Percentiles rank a stretch among this genome's conserved stretches.
Evolutionary conservation across 1,140 invertebrate species (phyloP).

Genomic region (Asobara japonica): DNA sequence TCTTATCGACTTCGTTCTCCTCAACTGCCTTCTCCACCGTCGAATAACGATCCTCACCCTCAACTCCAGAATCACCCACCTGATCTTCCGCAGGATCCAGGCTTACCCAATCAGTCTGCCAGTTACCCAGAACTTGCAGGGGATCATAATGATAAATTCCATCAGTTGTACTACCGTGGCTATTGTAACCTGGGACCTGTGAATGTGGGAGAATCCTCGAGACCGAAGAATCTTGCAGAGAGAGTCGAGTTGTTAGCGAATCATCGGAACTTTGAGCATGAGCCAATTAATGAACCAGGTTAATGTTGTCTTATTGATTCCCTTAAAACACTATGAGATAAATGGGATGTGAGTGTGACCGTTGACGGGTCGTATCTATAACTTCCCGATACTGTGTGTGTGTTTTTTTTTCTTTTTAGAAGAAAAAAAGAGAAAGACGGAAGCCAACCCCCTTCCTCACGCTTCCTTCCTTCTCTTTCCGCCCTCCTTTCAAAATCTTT

Average conservation of each 20-base stretch:
- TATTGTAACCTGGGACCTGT: neutral
- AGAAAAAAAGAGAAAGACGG: too few relatives aligned
- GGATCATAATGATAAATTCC: neutral
- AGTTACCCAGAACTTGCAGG: neutral
- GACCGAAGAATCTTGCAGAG: conserved; percentile 56
- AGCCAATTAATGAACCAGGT: conserved; percentile 58
- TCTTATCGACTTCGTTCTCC: conserved; percentile 43
- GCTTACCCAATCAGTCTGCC: neutral
- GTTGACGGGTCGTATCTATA: too few relatives aligned
- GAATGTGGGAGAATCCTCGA: conserved; percentile 50
- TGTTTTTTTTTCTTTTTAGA: too few relatives aligned
- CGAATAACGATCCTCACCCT: neutral
- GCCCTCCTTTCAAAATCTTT: too few relatives aligned
- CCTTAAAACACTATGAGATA: neutral
- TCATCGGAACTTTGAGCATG: conserved; percentile 59
- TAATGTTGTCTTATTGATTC: neutral
- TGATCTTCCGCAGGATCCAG: neutral
- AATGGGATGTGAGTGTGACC: too few relatives aligned
- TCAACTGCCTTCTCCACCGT: neutral
- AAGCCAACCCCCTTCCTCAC: too few relatives aligned
- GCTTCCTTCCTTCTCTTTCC: too few relatives aligned
- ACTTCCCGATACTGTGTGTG: too few relatives aligned
- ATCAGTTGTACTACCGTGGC: conserved; percentile 40
- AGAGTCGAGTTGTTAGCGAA: conserved; percentile 64
- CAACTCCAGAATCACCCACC: neutral